phyloP scores from a whole-genome alignment of 2,797 vertebrate species.

The Dermochelys coriacea region DNA sequence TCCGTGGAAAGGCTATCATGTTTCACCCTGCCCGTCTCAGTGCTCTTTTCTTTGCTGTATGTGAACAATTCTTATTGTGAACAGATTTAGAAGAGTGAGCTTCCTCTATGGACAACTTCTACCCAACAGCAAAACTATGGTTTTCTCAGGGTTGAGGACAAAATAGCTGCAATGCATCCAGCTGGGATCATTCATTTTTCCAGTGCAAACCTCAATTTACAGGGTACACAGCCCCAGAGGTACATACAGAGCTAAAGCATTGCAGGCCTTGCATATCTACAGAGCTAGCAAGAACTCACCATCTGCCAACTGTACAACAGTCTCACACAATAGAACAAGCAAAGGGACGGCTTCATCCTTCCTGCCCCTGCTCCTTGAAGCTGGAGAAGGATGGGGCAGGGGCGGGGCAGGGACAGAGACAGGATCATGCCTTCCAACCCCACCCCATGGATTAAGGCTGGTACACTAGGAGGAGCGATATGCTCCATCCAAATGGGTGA shows the following conservation, averaged over 20 bases:
- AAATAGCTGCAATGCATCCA: background rate
- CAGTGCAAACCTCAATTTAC: background rate
- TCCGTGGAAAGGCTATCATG: background rate
- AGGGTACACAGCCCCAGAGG: background rate
- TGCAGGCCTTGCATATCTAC: background rate
- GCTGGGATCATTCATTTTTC: background rate
- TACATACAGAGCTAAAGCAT: background rate
- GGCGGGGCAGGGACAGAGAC: too few species aligned
- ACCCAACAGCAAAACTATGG: background rate
- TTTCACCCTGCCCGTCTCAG: background rate
- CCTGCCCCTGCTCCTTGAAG: too few species aligned
- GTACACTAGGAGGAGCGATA: background rate
- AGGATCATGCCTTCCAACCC: too few species aligned
- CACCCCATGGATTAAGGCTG: background rate
- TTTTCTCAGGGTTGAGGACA: background rate
- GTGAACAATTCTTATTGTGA: background rate
- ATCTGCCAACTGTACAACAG: background rate
- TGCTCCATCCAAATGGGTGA: background rate
- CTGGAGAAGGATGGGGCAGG: too few species aligned
- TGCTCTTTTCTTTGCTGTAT: background rate
- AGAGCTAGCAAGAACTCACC: background rate
- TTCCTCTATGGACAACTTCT: background rate
- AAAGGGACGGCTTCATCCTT: too few species aligned
- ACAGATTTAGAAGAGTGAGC: background rate
- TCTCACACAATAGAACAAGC: background rate